A percentile compares a stretch with the other conserved stretches of the same genome.
Evolutionary conservation across 2,797 vertebrate species (phyloP).

Genomic region (Sebastes diaconus): DNA sequence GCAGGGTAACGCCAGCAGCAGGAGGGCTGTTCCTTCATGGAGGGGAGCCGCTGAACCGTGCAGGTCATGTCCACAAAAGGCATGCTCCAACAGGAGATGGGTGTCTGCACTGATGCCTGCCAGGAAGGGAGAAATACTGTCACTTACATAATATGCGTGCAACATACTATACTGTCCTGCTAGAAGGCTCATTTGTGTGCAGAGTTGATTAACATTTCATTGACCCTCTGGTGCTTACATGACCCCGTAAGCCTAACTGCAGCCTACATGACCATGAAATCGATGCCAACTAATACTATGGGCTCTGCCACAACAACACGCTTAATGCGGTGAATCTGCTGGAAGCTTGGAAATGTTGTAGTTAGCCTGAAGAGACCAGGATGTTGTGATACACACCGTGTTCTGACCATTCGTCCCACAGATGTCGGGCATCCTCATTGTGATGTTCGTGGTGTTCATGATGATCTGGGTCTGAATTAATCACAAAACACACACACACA

Average conservation of each 20-base stretch:
- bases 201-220: slow-evolving; percentile 19
- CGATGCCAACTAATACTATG: slow-evolving; percentile 32
- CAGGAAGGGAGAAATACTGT: neutral
- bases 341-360: neutral
- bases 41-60: slow-evolving; percentile 60
- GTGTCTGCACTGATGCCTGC: slow-evolving; percentile 81
- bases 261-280: slow-evolving; percentile 8
- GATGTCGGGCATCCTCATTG: slow-evolving; percentile 68
- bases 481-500: slow-evolving; percentile 34
- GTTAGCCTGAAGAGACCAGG: no score
- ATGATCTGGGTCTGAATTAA: slow-evolving; percentile 62
- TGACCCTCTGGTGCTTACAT: slow-evolving; percentile 11
- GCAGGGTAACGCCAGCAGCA: slow-evolving; percentile 44
- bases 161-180: neutral
- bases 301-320: neutral
- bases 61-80: slow-evolving; percentile 78
- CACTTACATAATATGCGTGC: neutral
- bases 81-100: slow-evolving; percentile 78
- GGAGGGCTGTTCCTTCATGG: neutral
- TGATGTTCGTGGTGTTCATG: slow-evolving; percentile 58
- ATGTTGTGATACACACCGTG: slow-evolving; percentile 70
- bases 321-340: neutral
- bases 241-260: slow-evolving; percentile 9
- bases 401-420: slow-evolving; percentile 82
- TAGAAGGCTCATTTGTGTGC: neutral